A percentile compares a stretch with the other conserved stretches of the same genome.
Evolutionary conservation across 2,797 vertebrate species (phyloP).

Genomic region (Crenuchus spilurus): DNA sequence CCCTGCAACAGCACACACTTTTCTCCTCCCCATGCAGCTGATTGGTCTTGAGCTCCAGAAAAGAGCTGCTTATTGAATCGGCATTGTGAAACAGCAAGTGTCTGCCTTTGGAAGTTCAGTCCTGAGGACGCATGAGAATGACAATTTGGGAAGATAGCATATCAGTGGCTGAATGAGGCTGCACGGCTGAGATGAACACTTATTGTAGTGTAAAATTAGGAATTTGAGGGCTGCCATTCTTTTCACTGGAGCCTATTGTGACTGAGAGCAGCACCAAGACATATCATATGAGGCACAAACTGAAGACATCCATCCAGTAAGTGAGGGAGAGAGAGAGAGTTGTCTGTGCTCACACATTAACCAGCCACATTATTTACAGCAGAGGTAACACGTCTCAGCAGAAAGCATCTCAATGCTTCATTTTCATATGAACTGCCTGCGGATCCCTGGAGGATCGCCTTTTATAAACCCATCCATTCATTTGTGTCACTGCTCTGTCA

Average conservation of each 20-base stretch:
- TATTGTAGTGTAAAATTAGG: constrained; percentile 29
- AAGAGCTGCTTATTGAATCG: neutral
- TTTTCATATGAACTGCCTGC: constrained; percentile 60
- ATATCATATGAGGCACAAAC: constrained; percentile 21
- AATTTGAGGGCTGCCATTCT: constrained; percentile 20
- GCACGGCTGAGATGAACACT: constrained; percentile 10
- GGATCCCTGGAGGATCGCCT: constrained; percentile 55
- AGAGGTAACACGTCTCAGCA: constrained; percentile 40
- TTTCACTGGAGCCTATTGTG: constrained; percentile 12
- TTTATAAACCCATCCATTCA: constrained; percentile 59
- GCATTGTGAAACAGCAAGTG: neutral
- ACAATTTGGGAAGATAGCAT: neutral
- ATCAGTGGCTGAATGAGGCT: neutral
- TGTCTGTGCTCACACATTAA: constrained; percentile 42
- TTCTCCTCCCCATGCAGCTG: neutral
- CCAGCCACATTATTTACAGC: constrained; percentile 55
- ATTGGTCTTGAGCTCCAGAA: neutral
- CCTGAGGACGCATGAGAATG: constrained; percentile 1
- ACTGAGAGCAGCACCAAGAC: neutral
- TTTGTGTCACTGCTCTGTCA: constrained; percentile 48
- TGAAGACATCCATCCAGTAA: constrained; percentile 17
- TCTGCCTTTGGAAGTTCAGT: constrained; percentile 5
- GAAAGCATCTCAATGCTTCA: constrained; percentile 49
- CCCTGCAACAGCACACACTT: neutral
- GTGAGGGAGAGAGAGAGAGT: constrained; percentile 21